Base-by-base conservation (phyloP, 2,797 vertebrate genomes). In the Halcyon leucocephala region DNA sequence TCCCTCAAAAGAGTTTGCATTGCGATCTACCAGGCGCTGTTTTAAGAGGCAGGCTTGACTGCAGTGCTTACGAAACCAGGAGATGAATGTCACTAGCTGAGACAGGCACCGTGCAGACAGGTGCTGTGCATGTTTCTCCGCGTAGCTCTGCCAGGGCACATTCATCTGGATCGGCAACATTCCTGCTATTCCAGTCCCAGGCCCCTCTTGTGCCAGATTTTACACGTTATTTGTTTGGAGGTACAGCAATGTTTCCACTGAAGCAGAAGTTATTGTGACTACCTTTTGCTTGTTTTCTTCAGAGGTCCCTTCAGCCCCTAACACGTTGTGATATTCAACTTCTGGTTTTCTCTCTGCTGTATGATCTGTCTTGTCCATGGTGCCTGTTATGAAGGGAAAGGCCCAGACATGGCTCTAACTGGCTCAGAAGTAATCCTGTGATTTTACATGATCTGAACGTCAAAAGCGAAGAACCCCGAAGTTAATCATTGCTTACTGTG, bases 151-250 rank as follows among this genome's bases (percentile, higher is more conserved):
- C 93, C 96, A 96, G 17, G 29, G 55, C 69, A 31, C 87, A 85
- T 86, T 14, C 61, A 84, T 95, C 91, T 65, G 77, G 76, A 82
- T 54, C 92, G 84, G 72, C 93, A 94, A 37, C 93, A 95, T 95
- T 96, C 92, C 74, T 95, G 88, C 93, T 93, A 1, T 84, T 88
- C 83, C 46, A 76, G 88, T 70, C 86, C 79, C 5, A 10, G 39
- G 64, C 49, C 51, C 48, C 66, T 76, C 84, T 93, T 39, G 39
- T 89, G 91, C 89, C 91, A 97, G 31, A 74, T n/a, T 31, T 60
- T 85, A 49, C 6, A 7, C 35, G 73, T 92, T 82, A 44, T 79
- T 93, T 93, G 41, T 82, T 78, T 76, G 57, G 14, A 83, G 86
- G 22, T 52, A 13, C 19, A 72, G 60, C 51, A 54, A 22, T 18